These are phyloP conservation scores for Bellardia pandia DNA, from an alignment of 2,888 invertebrate genomes.

Conservation along the genomic window DNA sequence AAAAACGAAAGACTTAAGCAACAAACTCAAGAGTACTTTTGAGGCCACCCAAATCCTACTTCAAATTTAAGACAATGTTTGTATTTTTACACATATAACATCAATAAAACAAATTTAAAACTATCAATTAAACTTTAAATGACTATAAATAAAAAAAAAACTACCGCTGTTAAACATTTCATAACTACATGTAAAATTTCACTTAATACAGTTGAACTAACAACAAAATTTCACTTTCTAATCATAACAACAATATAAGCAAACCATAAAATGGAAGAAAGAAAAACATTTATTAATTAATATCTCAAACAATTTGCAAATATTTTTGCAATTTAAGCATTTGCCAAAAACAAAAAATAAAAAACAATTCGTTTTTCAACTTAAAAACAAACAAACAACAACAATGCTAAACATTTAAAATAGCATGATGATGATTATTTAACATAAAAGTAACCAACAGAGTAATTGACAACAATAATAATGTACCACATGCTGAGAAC, in stretches of 20 bases:
- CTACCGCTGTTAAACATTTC: background rate
- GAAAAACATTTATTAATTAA: constrained; percentile 13
- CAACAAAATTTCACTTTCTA: constrained; percentile 28
- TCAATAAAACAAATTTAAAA: background rate
- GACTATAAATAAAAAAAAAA: background rate
- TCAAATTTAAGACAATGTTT: too few relatives aligned
- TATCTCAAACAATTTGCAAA: background rate
- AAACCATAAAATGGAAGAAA: constrained; percentile 2
- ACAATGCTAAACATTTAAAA: constrained; percentile 32
- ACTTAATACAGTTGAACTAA: background rate
- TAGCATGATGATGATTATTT: constrained; percentile 67
- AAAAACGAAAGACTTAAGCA: constrained; percentile 16
- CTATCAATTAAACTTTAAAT: background rate
- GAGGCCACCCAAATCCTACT: too few relatives aligned
- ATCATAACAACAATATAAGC: background rate
- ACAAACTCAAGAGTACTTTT: background rate
- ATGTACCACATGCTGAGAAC: constrained; percentile 71
- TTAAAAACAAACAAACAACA: background rate
- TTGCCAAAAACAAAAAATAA: background rate
- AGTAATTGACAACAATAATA: constrained; percentile 73
- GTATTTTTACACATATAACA: too few relatives aligned
- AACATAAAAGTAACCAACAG: constrained; percentile 69
- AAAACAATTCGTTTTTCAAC: background rate
- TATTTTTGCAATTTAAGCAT: constrained; percentile 18
- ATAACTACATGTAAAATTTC: background rate